A percentile compares a stretch with the other conserved stretches of the same genome.
phyloP scores from a whole-genome alignment of 2,888 invertebrate species.

The Tetragonula carbonaria region DNA sequence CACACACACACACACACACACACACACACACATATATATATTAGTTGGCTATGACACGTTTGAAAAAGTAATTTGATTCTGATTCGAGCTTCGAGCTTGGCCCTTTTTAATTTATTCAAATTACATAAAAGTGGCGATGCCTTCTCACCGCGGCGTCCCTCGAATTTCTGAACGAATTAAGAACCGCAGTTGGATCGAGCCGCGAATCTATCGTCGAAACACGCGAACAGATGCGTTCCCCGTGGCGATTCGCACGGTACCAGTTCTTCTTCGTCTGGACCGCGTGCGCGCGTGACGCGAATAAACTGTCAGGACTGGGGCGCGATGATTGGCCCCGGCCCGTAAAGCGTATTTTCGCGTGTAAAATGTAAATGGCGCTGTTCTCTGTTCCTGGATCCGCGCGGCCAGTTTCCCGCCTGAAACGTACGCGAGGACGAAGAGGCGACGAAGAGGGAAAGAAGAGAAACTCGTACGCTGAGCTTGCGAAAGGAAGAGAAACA shows the following conservation, averaged over 20 bases:
- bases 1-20: no score
- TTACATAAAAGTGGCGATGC: background rate
- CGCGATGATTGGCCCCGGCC: conserved; percentile 79
- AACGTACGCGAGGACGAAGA: conserved; percentile 47
- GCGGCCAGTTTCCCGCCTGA: conserved; percentile 52
- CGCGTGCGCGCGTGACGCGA: conserved; percentile 66
- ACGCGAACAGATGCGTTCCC: conserved; percentile 36
- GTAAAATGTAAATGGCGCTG: conserved; percentile 81
- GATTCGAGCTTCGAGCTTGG: background rate
- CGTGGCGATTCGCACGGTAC: conserved; percentile 33
- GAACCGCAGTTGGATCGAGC: conserved; percentile 1
- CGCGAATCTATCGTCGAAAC: conserved; percentile 16
- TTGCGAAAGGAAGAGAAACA: background rate
- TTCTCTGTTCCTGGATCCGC: conserved; percentile 59
- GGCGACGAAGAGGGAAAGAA: conserved; percentile 46
- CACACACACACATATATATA: no score
- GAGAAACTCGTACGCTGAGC: conserved; percentile 8
- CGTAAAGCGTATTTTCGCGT: conserved; percentile 81
- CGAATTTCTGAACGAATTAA: background rate
- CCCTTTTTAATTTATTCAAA: background rate
- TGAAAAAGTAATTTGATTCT: background rate
- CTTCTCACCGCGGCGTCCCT: background rate
- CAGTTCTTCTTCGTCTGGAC: conserved; percentile 22
- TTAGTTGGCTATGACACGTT: background rate
- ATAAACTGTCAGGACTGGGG: conserved; percentile 70